Conservation (phyloP, 2,113 vertebrate species). For the Hypomesus transpacificus region DNA sequence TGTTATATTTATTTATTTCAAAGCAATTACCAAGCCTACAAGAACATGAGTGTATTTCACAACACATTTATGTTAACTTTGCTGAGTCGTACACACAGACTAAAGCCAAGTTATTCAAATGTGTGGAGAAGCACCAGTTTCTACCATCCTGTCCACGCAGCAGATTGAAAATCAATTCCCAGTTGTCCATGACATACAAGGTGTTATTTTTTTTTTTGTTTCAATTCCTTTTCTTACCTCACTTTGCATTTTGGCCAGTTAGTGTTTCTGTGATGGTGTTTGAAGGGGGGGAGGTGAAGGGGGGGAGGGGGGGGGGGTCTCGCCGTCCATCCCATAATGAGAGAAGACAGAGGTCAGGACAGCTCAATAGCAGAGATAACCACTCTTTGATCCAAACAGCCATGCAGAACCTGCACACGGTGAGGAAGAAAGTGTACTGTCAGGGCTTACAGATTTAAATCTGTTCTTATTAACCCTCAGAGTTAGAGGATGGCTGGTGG, state of each 20-base stretch:
- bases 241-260: conserved; percentile 71
- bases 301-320: conserved; percentile 76
- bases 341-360: conserved; percentile 94
- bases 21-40: conserved; percentile 36
- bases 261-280: conserved; percentile 59
- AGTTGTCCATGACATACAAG: conserved; percentile 59
- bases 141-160: conserved; percentile 62
- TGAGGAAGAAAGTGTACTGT: conserved; percentile 78
- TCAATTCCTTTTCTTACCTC: conserved; percentile 30
- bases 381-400: conserved; percentile 88
- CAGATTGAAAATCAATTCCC: conserved; percentile 64
- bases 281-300: conserved; percentile 63
- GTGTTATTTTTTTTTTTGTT: conserved; percentile 43
- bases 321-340: conserved; percentile 83
- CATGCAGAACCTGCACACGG: conserved; percentile 77
- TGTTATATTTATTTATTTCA: no score
- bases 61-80: conserved; percentile 55
- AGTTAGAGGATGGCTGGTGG: conserved; percentile 9
- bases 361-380: conserved; percentile 95
- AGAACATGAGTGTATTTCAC: conserved; percentile 66
- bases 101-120: conserved; percentile 69
- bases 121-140: conserved; percentile 70
- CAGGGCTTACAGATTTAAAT: conserved; percentile 75
- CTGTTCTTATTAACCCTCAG: conserved; percentile 75
- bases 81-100: conserved; percentile 66